phyloP scores from a whole-genome alignment of 1,140 invertebrate species.

The Ridgeia piscesae region DNA sequence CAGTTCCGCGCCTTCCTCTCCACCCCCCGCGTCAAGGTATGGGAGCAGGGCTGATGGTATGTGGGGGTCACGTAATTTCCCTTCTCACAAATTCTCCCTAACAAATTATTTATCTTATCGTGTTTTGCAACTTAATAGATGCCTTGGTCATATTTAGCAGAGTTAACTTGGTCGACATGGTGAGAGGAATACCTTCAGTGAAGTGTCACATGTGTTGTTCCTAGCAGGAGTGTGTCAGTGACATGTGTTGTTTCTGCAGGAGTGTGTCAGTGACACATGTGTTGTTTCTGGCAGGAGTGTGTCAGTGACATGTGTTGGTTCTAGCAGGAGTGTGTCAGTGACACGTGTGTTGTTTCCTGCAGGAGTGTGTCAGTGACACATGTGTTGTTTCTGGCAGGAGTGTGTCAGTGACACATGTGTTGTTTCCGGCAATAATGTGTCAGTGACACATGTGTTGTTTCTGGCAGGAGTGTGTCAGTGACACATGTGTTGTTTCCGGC shows the following conservation, averaged over 20 bases:
- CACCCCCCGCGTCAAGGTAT: constrained; percentile 46
- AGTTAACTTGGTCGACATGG: too few relatives aligned
- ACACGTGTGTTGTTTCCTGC: constrained; percentile 12
- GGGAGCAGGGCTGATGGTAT: not conserved
- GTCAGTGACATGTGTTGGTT: constrained; percentile 75
- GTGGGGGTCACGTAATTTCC: not conserved
- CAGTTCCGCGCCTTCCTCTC: constrained; percentile 66
- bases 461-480: constrained; percentile 63
- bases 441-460: constrained; percentile 60
- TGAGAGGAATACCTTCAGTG: too few relatives aligned
- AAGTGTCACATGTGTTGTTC: not conserved
- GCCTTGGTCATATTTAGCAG: too few relatives aligned
- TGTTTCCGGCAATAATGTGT: constrained; percentile 58
- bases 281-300: constrained; percentile 46
- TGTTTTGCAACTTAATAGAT: too few relatives aligned
- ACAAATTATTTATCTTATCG: too few relatives aligned
- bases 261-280: too few relatives aligned
- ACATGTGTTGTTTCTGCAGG: too few relatives aligned
- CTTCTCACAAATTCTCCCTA: too few relatives aligned
- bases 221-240: constrained; percentile 63
- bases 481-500: constrained; percentile 53
- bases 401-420: constrained; percentile 65
- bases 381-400: constrained; percentile 39
- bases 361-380: constrained; percentile 67
- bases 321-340: too few relatives aligned